phyloP scores from a whole-genome alignment of 2,797 vertebrate genomes.

The Pogonophryne albipinna region DNA sequence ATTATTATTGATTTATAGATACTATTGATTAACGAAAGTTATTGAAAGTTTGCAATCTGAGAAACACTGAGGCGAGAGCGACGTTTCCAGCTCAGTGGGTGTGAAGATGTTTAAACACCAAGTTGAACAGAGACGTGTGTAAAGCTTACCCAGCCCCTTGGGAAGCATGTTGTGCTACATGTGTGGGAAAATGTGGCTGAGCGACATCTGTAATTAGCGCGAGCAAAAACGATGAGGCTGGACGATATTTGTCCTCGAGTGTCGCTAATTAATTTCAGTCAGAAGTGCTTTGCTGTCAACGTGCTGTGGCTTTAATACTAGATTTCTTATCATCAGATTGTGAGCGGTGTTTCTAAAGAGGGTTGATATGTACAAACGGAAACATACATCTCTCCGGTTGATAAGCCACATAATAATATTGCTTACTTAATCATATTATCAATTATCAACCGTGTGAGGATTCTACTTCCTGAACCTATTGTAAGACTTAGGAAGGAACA shows the following conservation, averaged over 20 bases:
- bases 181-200: conserved; percentile 29
- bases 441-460: conserved; percentile 16
- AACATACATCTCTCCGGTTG: background rate
- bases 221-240: conserved; percentile 43
- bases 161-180: conserved; percentile 22
- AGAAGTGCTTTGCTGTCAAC: conserved; percentile 25
- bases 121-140: conserved; percentile 3
- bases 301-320: conserved; percentile 57
- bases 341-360: conserved; percentile 29
- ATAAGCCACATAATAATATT: too few relatives aligned
- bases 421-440: background rate
- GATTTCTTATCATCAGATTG: conserved; percentile 52
- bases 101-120: conserved; percentile 17
- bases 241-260: conserved; percentile 56
- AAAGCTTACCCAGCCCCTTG: background rate
- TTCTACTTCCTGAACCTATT: conserved; percentile 24
- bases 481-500: conserved; percentile 25
- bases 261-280: conserved; percentile 70
- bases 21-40: too few relatives aligned
- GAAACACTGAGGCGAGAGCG: conserved; percentile 1
- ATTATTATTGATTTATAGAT: conserved; percentile 29
- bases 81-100: conserved; percentile 24
- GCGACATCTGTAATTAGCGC: conserved; percentile 36
- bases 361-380: conserved; percentile 9
- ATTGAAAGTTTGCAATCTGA: conserved; percentile 2